These are phyloP conservation scores for Hemicentrotus pulcherrimus DNA, from an alignment of 35 echinoderm and acorn worm species.

Conservation along the genomic window DNA sequence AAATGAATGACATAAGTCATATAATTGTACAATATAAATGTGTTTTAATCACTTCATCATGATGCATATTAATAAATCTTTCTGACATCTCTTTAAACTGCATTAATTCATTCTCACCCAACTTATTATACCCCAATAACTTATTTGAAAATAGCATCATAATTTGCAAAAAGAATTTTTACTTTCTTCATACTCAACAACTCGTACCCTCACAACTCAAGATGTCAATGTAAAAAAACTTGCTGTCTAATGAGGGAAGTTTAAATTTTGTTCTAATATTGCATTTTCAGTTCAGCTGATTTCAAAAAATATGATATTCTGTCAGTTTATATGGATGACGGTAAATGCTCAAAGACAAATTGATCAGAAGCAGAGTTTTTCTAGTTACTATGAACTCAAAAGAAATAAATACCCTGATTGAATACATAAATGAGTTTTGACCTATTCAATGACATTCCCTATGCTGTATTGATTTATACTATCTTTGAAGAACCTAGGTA, in stretches of 20 bases:
- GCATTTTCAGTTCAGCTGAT: slow-evolving; percentile 1
- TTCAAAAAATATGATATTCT: neutral
- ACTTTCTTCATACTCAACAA: too few species aligned
- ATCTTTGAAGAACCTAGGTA: neutral
- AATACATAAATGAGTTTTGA: neutral
- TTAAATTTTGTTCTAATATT: neutral
- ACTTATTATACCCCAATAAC: neutral
- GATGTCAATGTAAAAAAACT: neutral
- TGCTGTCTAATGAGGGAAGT: neutral
- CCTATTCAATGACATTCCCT: neutral
- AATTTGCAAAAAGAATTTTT: too few species aligned
- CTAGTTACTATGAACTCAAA: neutral
- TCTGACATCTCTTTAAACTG: neutral
- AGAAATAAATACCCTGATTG: neutral
- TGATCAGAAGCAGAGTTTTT: neutral
- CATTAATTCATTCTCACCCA: neutral
- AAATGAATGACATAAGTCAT: neutral
- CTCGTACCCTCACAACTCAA: too few species aligned
- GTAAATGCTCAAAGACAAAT: neutral
- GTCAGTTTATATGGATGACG: neutral
- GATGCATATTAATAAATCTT: neutral
- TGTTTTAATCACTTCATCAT: neutral
- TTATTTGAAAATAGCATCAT: neutral
- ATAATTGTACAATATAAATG: neutral
- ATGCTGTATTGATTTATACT: neutral